Conservation (phyloP, 2,113 vertebrate species). For the Hymenochirus boettgeri region DNA sequence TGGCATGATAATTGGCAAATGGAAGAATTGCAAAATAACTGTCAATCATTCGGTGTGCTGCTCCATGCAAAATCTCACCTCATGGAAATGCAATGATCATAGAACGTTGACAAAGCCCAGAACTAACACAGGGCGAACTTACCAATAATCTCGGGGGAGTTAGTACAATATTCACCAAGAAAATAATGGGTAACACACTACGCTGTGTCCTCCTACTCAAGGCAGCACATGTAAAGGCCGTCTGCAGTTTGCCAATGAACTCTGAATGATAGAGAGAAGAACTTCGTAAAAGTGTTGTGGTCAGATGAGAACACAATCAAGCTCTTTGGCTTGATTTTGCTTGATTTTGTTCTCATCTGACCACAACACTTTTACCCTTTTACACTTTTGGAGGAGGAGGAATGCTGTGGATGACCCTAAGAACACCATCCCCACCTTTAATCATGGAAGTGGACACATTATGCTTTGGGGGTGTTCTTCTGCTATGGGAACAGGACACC, state of each 20-base stretch:
- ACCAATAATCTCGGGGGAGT: background rate
- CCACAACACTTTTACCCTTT: background rate
- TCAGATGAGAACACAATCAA: constrained; percentile 5
- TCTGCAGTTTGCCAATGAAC: constrained; percentile 31
- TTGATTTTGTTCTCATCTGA: background rate
- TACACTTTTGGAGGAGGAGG: no score
- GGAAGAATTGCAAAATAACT: no score
- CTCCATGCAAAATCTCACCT: no score
- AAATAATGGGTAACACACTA: constrained; percentile 10
- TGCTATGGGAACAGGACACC: no score
- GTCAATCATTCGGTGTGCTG: no score
- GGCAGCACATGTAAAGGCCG: constrained; percentile 26
- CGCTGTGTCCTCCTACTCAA: constrained; percentile 10
- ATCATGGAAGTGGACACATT: no score
- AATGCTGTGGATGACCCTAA: no score
- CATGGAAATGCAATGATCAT: no score
- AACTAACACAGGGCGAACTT: constrained; percentile 4
- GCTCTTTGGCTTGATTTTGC: background rate
- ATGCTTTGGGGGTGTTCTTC: no score
- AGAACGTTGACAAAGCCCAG: no score
- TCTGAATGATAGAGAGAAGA: background rate
- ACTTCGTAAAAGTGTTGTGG: constrained; percentile 7
- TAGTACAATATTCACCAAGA: constrained; percentile 3
- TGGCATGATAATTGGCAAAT: no score
- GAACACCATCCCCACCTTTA: no score